phyloP scores from a whole-genome alignment of 2,888 invertebrate genomes.

The Cryptosula pallasiana region DNA sequence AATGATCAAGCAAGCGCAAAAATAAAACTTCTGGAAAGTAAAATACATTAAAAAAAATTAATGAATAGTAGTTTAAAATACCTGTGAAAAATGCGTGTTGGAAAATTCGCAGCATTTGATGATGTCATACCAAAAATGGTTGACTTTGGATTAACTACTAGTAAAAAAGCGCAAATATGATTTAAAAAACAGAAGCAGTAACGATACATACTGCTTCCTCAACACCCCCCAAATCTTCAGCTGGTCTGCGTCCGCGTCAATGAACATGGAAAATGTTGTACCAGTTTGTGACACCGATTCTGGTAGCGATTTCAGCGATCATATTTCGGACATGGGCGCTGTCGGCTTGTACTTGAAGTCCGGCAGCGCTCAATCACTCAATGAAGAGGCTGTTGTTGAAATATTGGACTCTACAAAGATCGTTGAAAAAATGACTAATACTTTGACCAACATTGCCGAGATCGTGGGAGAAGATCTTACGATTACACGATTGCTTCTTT shows the following conservation, averaged over 20 bases:
- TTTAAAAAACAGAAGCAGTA: not conserved
- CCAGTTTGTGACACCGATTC: constrained; percentile 12
- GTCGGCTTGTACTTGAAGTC: not conserved
- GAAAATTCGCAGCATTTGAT: not conserved
- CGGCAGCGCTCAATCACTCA: constrained; percentile 1
- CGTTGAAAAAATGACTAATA: not conserved
- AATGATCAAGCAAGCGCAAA: too few relatives aligned
- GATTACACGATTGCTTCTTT: not conserved
- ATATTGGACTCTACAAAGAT: not conserved
- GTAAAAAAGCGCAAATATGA: not conserved
- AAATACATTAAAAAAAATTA: too few relatives aligned
- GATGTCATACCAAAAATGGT: not conserved
- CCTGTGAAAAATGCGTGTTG: too few relatives aligned
- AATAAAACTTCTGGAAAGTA: too few relatives aligned
- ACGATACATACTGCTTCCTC: not conserved
- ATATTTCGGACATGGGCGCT: not conserved
- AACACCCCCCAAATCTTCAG: too few relatives aligned
- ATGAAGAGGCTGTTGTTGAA: not conserved
- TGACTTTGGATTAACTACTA: not conserved
- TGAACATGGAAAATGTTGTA: not conserved
- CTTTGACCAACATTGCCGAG: not conserved
- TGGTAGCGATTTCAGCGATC: constrained; percentile 20
- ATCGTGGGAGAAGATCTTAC: not conserved
- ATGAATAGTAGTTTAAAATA: too few relatives aligned
- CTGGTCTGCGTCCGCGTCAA: not conserved